Evolutionary conservation across 2,888 invertebrate species (phyloP), one percentile per base, ranked within the genome.

Genomic region (Xanthostigma xanthostigma): DNA sequence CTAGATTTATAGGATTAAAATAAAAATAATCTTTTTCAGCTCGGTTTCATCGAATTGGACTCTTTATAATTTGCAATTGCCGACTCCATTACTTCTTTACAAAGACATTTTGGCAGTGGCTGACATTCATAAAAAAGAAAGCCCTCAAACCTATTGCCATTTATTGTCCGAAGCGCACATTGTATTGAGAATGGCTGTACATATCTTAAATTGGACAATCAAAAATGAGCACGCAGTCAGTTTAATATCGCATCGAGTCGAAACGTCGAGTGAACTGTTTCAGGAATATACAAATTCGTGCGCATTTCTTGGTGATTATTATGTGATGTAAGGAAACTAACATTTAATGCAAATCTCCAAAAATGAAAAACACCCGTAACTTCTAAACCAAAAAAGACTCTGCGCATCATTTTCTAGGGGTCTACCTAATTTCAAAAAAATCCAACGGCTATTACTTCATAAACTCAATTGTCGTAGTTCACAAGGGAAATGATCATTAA

Each of bases 111-210:
- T 79, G 44, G 75, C 78, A 53, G 74, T 82, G 37, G 84, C 81
- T 0, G 74, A 75, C 50, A 72, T 74, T 41, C 79, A 81, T 59
- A 73, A 76, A 48, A 71, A 72, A 47, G 73, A 78, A 1, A 80
- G 79, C 53, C 75, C 79, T 2, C 72, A 76, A 38, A 81, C 81
- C 2, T 85, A 84, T 59, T 73, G 78, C 50, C 82, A 84, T 62
- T 67, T 88, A 48, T 66, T 86, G 59, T 76, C 78, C 56, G 86
- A 87, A 64, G 81, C 81, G 6, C 82, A 84, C 59, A 73, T 82
- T 54, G 75, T 84, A 56, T 64, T 86, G 13, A 66, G 78, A 49
- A 60, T 72, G 34, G 64, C 68, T 2, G 60, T 73, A 41, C 62
- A 70, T 44, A 52, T 70, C 27, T 60, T 59, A 39, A 59, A 60